Conservation (phyloP, 2,797 vertebrate species). For the Trachurus trachurus region DNA sequence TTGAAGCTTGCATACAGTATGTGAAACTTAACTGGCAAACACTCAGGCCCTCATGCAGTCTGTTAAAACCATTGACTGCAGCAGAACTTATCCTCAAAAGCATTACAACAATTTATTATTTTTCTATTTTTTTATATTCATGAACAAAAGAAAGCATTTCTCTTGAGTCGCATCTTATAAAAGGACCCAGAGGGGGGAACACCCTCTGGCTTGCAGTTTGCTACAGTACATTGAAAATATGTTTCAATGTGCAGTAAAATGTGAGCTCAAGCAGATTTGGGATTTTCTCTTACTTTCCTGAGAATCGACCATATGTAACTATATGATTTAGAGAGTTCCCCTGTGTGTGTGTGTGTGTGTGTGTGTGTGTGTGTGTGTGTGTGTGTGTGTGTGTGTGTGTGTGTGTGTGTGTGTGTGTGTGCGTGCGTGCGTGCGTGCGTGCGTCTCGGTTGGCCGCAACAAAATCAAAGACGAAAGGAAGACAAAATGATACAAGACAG, state of each 20-base stretch:
- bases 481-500: constrained; percentile 28
- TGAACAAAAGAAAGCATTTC: constrained; percentile 3
- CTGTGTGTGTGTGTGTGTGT: constrained; percentile 6
- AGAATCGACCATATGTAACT: constrained; percentile 38
- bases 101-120: constrained; percentile 23
- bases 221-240: constrained; percentile 51
- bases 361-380: constrained; percentile 8
- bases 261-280: constrained; percentile 55
- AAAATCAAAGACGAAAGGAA: constrained; percentile 13
- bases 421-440: background rate
- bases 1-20: constrained; percentile 24
- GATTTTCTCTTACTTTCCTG: constrained; percentile 10
- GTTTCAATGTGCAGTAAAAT: constrained; percentile 47
- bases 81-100: constrained; percentile 34
- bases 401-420: constrained; percentile 2
- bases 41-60: constrained; percentile 25
- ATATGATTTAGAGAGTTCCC: constrained; percentile 44
- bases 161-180: constrained; percentile 38
- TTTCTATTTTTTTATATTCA: background rate
- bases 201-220: constrained; percentile 38
- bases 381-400: constrained; percentile 4
- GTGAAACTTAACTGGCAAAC: constrained; percentile 30
- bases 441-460: background rate
- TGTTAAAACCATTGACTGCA: constrained; percentile 58
- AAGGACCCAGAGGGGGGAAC: constrained; percentile 34